Base-by-base conservation (phyloP, 2,888 invertebrate genomes). In the Halictus ligatus region DNA sequence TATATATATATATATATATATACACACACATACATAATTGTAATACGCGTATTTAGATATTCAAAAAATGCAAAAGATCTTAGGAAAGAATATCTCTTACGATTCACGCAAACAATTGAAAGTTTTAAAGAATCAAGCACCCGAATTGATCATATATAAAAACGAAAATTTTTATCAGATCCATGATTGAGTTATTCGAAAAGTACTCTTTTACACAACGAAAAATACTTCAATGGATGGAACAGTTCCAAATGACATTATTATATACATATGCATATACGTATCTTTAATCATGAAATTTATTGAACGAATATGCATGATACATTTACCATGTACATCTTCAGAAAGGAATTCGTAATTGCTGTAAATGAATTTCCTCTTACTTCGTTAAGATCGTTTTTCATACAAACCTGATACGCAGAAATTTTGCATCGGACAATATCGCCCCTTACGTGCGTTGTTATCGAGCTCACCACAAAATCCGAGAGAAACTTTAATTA, bases 341-440 rank as follows among this genome's bases (percentile, higher is more conserved):
- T 87, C 71, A 73, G 76, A 75, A 83, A 78, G 73, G 64, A 82
- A 43, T 71, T 48, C 78, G 72, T 77, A 67, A 78, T 79, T 73
- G 71, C 64, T 76, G 84, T 50, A 80, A 76, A 84, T 82, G 67
- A 83, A 69, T 78, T 78, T 60, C 60, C 73, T 74, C 35, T 75
- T 64, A 29, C 35, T 84, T 35, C 13, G 6, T 43, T n/a, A 71
- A 71, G 64, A 78, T 72, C 80, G 73, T 67, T 81, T 84, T 76
- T 58, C 76, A 81, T 87, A 89, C 50, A 83, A 87, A 88, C 54
- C 71, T 85, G 71, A 43, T 83, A 84, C 81, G 78, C 72, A 84
- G 74, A 81, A 80, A 88, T 87, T 85, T 88, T 75, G 82, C 83
- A 76, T 84, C 80, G 84, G 84, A 82, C 75, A 81, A 82, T 76